These are phyloP conservation scores for Acronicta psi DNA, from an alignment of 2,888 invertebrate species.

Conservation along the genomic window DNA sequence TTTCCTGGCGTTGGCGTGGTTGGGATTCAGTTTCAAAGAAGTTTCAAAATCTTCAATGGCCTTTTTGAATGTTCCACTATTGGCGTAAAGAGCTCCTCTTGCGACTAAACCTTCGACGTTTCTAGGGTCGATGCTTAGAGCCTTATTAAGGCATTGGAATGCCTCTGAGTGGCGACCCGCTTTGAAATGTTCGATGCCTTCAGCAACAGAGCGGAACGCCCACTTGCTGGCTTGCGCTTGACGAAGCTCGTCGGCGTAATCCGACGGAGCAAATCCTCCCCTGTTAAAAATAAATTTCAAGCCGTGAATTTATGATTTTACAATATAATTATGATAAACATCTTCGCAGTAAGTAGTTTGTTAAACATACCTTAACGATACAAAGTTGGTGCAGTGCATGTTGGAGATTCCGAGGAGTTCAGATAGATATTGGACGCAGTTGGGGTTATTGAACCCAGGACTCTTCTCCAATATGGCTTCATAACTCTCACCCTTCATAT, in stretches of 20 bases:
- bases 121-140: constrained; percentile 96
- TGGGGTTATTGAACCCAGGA: constrained; percentile 96
- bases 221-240: constrained; percentile 97
- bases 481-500: constrained; percentile 94
- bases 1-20: constrained; percentile 97
- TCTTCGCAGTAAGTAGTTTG: not conserved
- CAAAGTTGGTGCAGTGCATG: constrained; percentile 91
- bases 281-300: constrained; percentile 75
- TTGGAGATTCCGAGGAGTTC: constrained; percentile 92
- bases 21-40: constrained; percentile 95
- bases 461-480: constrained; percentile 95
- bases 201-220: constrained; percentile 98
- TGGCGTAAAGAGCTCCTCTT: constrained; percentile 97
- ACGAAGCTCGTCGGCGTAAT: constrained; percentile 95
- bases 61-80: constrained; percentile 97
- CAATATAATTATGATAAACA: no score
- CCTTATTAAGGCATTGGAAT: constrained; percentile 97
- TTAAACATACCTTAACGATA: constrained; percentile 90
- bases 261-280: constrained; percentile 93
- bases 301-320: no score
- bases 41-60: constrained; percentile 98
- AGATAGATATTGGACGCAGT: constrained; percentile 95
- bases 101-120: constrained; percentile 98
- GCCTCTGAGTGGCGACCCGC: constrained; percentile 97
- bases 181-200: constrained; percentile 98